These are phyloP conservation scores for Drosophila simulans DNA, from an alignment of 1,140 invertebrate species.

Conservation along the genomic window DNA sequence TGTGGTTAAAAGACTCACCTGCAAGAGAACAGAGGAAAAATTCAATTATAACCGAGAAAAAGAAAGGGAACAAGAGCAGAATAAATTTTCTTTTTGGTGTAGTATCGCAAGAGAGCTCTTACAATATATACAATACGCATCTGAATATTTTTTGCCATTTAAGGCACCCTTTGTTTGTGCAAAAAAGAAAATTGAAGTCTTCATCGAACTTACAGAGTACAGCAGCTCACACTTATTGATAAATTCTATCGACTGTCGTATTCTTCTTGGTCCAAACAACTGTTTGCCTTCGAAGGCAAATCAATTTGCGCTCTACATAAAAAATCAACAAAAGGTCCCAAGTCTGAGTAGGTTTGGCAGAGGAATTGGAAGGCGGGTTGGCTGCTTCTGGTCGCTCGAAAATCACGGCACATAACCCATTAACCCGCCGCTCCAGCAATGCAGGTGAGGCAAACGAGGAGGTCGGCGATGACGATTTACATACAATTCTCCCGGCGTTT, in stretches of 20 bases:
- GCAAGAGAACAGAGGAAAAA: slow-evolving; percentile 18
- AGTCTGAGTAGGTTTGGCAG: slow-evolving; percentile 15
- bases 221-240: too few relatives aligned
- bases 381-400: slow-evolving; percentile 33
- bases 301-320: slow-evolving; percentile 76
- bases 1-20: slow-evolving; percentile 31
- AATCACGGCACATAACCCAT: slow-evolving; percentile 79
- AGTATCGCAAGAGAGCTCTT: not conserved
- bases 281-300: slow-evolving; percentile 21
- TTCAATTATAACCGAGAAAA: slow-evolving; percentile 14
- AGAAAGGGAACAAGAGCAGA: not conserved
- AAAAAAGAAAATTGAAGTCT: too few relatives aligned
- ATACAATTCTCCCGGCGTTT: slow-evolving; percentile 63
- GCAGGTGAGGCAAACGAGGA: slow-evolving; percentile 39
- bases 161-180: too few relatives aligned
- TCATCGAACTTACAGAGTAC: too few relatives aligned
- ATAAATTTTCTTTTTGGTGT: not conserved
- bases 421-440: slow-evolving; percentile 68
- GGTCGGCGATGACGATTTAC: slow-evolving; percentile 46
- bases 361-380: slow-evolving; percentile 8
- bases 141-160: not conserved
- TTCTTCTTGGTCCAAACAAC: too few relatives aligned
- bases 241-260: too few relatives aligned
- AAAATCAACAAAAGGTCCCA: slow-evolving; percentile 65
- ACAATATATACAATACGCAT: not conserved